Evolutionary conservation across 2,797 vertebrate genomes (phyloP).

Genomic region (Sebastiscus tertius): DNA sequence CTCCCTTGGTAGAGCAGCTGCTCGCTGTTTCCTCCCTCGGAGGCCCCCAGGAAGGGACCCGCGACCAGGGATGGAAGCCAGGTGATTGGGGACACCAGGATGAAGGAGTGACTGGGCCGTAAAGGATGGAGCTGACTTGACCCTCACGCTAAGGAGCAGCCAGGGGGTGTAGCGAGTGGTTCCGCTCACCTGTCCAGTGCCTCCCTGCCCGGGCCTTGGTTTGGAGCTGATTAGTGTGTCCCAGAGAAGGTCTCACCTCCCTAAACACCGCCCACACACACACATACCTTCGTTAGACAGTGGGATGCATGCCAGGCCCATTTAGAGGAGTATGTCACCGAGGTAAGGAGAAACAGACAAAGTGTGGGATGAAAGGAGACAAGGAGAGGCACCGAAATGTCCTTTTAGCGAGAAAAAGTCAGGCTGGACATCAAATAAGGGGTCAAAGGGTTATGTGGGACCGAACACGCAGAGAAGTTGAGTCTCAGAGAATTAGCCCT

Average conservation of each 20-base stretch:
- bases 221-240: constrained; percentile 81
- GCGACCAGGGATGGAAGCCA: constrained; percentile 52
- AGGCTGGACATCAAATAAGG: constrained; percentile 22
- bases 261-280: constrained; percentile 71
- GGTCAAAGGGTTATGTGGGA: constrained; percentile 26
- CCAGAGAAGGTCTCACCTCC: constrained; percentile 73
- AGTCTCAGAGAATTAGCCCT: constrained; percentile 31
- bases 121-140: constrained; percentile 71
- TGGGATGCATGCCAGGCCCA: constrained; percentile 72
- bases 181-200: constrained; percentile 74
- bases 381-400: constrained; percentile 11
- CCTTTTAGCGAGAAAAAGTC: constrained; percentile 12
- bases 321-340: constrained; percentile 71
- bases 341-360: constrained; percentile 68
- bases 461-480: neutral
- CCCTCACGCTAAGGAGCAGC: constrained; percentile 58
- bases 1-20: constrained; percentile 79
- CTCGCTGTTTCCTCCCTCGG: constrained; percentile 60
- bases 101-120: constrained; percentile 62
- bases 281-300: constrained; percentile 69
- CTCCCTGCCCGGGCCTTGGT: constrained; percentile 52
- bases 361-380: constrained; percentile 45
- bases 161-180: constrained; percentile 51
- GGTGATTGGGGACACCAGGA: constrained; percentile 53
- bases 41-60: constrained; percentile 50